Evolutionary conservation across 2,888 invertebrate genomes (phyloP), one percentile per base, ranked within the genome.

Genomic region (Sarcophaga rosellei): DNA sequence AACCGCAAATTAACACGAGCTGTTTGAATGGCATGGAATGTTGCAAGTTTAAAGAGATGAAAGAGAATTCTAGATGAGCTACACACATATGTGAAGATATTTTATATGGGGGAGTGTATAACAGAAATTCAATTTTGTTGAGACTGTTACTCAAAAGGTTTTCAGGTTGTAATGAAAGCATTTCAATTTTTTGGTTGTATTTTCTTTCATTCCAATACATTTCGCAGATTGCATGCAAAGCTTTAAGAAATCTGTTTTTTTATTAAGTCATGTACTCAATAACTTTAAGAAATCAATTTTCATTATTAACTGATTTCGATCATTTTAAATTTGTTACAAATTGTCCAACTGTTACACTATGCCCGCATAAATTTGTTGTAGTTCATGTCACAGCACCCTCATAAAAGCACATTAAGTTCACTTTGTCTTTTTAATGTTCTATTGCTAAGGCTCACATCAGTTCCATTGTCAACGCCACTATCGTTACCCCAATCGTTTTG

Each of bases 401-500:
- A 75, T 84, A 23, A 75, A 59, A 75, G 74, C 4, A 20, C 65
- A 35, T 63, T 45, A 69, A 63, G 44, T 75, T 70, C 75, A 25
- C 59, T 70, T 84, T 70, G 79, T 84, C 59, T 84, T 69, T 74
- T 57, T 74, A 78, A 84, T 79, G 74, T 66, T 72, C 76, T n/a
- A 77, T 47, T 44, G 47, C 72, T 79, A 17, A 8, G 12, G 53
- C 17, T 53, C 12, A 53, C 53, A 68, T 75, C 69, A 75, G 74
- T 79, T 68, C 69, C 75, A 70, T 75, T 84, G 74, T 74, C 83
- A 79, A 74, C 75, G 70, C 3, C 69, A 59, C 77, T 35, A 73
- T 70, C 65, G 44, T 84, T 44, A 69, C 59, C 63, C 78, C 63
- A 84, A 73, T 79, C 72, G 69, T 59, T 75, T 75, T 35, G 45